Conservation (phyloP, 2,797 vertebrate genomes). For the Chelmon rostratus region DNA sequence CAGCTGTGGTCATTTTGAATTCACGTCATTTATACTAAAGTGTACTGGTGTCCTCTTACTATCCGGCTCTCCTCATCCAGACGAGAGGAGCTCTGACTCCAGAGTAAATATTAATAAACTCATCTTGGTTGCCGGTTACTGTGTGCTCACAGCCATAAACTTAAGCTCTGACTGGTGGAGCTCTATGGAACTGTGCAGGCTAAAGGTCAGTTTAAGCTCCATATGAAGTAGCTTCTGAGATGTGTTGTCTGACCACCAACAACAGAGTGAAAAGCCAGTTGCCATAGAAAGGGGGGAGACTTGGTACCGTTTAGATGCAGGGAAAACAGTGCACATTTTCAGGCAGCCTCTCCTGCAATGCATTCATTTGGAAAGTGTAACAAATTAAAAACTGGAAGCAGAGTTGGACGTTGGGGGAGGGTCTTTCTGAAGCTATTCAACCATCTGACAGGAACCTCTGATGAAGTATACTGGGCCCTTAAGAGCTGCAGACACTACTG, state of each 20-base stretch:
- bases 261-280: neutral
- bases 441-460: neutral
- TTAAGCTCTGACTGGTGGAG: neutral
- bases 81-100: neutral
- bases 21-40: neutral
- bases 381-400: neutral
- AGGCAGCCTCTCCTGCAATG: neutral
- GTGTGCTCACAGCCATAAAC: neutral
- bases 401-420: neutral
- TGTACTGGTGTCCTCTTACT: neutral
- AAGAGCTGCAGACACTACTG: neutral
- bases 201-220: neutral
- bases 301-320: neutral
- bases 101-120: neutral
- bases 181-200: neutral
- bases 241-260: neutral
- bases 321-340: neutral
- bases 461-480: neutral
- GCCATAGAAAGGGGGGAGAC: no score
- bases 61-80: neutral
- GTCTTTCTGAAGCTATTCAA: neutral
- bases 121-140: neutral
- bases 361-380: neutral
- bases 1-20: slow-evolving; percentile 2
- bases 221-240: neutral